phyloP scores from a whole-genome alignment of 1,140 invertebrate genomes.

The Littorina saxatilis region DNA sequence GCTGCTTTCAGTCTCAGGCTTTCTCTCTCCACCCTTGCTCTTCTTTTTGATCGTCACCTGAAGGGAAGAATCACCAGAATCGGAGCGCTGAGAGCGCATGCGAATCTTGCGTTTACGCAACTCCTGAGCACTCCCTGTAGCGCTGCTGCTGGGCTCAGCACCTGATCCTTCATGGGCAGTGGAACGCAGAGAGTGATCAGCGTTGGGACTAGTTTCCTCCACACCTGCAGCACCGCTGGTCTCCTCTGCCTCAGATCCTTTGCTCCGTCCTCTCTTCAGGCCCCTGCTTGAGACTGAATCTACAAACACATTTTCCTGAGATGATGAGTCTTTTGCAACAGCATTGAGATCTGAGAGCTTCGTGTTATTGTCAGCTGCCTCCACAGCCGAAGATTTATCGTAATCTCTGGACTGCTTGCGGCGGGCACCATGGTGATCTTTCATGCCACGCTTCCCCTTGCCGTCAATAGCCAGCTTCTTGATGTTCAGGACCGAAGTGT shows the following conservation, averaged over 20 bases:
- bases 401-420: conserved; percentile 21
- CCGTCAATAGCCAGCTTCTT: conserved; percentile 11
- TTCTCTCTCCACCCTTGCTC: conserved; percentile 2
- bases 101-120: conserved; percentile 10
- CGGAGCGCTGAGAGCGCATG: conserved; percentile 7
- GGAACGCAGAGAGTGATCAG: not conserved
- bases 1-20: not conserved
- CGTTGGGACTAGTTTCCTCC: not conserved
- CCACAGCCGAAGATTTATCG: conserved; percentile 4
- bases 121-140: not conserved
- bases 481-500: conserved; percentile 26
- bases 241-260: not conserved
- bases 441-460: conserved; percentile 11
- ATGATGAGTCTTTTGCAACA: not conserved
- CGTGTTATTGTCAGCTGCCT: conserved; percentile 2
- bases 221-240: not conserved
- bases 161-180: not conserved
- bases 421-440: not conserved
- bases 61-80: not conserved
- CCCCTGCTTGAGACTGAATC: not conserved
- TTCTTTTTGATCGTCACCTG: conserved; percentile 16
- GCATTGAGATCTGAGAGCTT: not conserved
- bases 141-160: not conserved
- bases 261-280: conserved; percentile 1
- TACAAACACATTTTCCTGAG: conserved; percentile 1